Percentiles rank a stretch among this genome's conserved stretches.
phyloP scores from a whole-genome alignment of 2,888 invertebrate genomes.

The Epinotia ramella region DNA sequence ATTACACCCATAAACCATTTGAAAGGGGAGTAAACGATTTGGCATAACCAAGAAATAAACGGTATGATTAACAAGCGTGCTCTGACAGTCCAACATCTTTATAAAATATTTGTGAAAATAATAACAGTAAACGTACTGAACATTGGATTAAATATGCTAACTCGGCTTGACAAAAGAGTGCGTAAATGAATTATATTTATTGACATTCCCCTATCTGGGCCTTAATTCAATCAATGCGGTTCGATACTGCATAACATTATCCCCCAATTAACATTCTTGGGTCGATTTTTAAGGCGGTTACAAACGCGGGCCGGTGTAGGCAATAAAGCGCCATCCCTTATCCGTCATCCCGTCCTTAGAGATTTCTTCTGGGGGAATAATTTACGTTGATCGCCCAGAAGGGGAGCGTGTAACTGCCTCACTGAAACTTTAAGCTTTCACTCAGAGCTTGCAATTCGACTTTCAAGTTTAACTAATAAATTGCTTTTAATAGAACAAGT shows the following conservation, averaged over 20 bases:
- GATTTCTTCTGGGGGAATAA: slow-evolving; percentile 84
- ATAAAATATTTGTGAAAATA: neutral
- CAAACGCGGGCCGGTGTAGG: slow-evolving; percentile 75
- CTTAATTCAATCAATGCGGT: slow-evolving; percentile 72
- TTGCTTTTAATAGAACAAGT: slow-evolving; percentile 72
- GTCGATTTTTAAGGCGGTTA: slow-evolving; percentile 78
- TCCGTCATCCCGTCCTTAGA: slow-evolving; percentile 84
- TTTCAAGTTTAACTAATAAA: slow-evolving; percentile 80
- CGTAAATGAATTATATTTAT: slow-evolving; percentile 52
- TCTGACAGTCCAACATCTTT: neutral
- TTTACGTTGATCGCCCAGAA: slow-evolving; percentile 83
- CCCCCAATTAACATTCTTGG: slow-evolving; percentile 80
- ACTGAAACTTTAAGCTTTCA: slow-evolving; percentile 84
- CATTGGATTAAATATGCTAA: slow-evolving; percentile 5
- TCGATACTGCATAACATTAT: slow-evolving; percentile 79
- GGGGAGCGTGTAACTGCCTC: slow-evolving; percentile 82
- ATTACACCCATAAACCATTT: slow-evolving; percentile 80
- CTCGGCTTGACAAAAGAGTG: slow-evolving; percentile 44
- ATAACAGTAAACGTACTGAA: neutral
- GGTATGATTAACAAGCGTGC: slow-evolving; percentile 53
- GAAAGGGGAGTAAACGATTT: slow-evolving; percentile 69
- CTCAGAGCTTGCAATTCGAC: slow-evolving; percentile 80
- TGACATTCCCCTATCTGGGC: slow-evolving; percentile 56
- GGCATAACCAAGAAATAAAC: slow-evolving; percentile 67
- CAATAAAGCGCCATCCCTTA: slow-evolving; percentile 83